Conservation (phyloP, 2,888 invertebrate species). For the Thecophora atra region DNA sequence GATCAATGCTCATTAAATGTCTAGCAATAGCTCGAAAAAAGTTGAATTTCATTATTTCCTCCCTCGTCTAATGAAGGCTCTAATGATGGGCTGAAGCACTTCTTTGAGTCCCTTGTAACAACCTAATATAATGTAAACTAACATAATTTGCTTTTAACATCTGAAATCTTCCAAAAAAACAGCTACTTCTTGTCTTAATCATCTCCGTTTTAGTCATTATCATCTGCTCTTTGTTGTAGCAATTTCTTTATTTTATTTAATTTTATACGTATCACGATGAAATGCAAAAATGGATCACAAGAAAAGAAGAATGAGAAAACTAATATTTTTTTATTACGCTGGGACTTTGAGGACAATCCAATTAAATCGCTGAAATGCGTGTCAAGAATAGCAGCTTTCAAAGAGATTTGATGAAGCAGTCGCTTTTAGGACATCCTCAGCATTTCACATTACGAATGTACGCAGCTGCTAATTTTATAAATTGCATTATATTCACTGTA, state of each 20-base stretch:
- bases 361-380: slow-evolving; percentile 55
- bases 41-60: too few species aligned
- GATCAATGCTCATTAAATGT: too few species aligned
- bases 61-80: too few species aligned
- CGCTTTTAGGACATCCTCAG: slow-evolving; percentile 12
- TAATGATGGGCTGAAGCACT: too few species aligned
- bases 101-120: too few species aligned
- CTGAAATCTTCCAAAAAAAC: too few species aligned
- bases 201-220: too few species aligned
- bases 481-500: slow-evolving; percentile 11
- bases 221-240: neutral
- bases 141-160: too few species aligned
- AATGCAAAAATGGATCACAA: neutral
- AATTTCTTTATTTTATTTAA: too few species aligned
- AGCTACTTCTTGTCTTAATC: too few species aligned
- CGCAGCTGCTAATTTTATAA: slow-evolving; percentile 5
- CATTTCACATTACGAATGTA: neutral
- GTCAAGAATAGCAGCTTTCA: slow-evolving; percentile 48
- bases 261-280: neutral
- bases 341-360: slow-evolving; percentile 56
- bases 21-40: too few species aligned
- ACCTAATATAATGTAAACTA: too few species aligned
- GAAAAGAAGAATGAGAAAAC: slow-evolving; percentile 40
- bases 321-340: slow-evolving; percentile 57
- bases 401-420: neutral